Evolutionary conservation across 2,113 vertebrate species (phyloP).

Genomic region (Gracilinanus agilis): DNA sequence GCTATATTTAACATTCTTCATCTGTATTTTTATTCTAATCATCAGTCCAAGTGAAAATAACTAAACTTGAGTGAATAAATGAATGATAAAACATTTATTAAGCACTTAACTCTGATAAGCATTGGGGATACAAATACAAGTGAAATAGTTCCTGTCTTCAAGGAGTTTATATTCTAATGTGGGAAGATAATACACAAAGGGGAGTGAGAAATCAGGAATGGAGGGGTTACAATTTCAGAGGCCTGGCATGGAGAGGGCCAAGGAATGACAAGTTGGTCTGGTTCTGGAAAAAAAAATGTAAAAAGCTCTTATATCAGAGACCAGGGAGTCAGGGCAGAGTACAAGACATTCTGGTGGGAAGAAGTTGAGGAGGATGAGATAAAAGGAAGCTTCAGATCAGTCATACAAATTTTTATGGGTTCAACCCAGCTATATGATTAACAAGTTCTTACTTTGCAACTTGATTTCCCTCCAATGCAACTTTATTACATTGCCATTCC

Average conservation of each 20-base stretch:
- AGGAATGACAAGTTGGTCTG: not conserved
- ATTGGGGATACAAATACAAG: not conserved
- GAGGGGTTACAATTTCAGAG: not conserved
- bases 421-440: not conserved
- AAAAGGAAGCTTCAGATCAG: not conserved
- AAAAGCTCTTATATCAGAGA: not conserved
- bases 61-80: not conserved
- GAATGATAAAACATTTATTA: not conserved
- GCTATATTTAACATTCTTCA: not conserved
- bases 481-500: not conserved
- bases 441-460: constrained; percentile 24
- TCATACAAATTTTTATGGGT: not conserved
- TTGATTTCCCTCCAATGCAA: not conserved
- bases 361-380: not conserved
- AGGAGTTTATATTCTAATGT: not conserved
- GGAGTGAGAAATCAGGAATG: not conserved
- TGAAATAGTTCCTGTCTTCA: not conserved
- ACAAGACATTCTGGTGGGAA: not conserved
- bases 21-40: not conserved
- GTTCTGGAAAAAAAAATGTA: not conserved
- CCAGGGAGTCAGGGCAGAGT: not conserved
- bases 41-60: not conserved
- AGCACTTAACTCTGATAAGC: not conserved
- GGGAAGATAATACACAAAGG: not conserved
- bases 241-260: not conserved